A percentile compares a stretch with the other conserved stretches of the same genome.
phyloP scores from a whole-genome alignment of 2,797 vertebrate genomes.

The Takifugu rubripes region DNA sequence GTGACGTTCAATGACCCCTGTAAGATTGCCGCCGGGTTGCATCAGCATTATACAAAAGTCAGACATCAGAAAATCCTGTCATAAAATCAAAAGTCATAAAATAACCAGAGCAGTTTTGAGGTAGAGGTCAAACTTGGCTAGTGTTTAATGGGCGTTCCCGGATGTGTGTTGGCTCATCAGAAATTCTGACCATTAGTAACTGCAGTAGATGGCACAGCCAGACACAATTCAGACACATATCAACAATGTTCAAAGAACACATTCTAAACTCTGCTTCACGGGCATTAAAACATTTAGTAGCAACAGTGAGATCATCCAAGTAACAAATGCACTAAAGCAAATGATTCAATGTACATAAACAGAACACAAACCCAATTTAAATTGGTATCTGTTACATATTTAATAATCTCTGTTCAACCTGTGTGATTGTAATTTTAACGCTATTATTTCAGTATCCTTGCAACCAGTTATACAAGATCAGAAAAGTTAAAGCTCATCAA shows the following conservation, averaged over 20 bases:
- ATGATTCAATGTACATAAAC: constrained; percentile 39
- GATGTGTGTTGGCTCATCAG: constrained; percentile 59
- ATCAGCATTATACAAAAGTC: constrained; percentile 34
- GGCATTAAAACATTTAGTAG: constrained; percentile 49
- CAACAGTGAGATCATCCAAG: constrained; percentile 25
- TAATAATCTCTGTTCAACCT: constrained; percentile 26
- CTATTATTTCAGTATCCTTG: constrained; percentile 39
- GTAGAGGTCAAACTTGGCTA: constrained; percentile 71
- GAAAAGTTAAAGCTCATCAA: constrained; percentile 55
- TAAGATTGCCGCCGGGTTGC: constrained; percentile 38
- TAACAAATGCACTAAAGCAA: constrained; percentile 51
- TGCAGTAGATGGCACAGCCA: constrained; percentile 48
- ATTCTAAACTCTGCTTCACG: constrained; percentile 8
- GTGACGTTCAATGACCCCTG: constrained; percentile 17
- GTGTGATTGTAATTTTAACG: constrained; percentile 38
- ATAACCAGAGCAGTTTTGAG: constrained; percentile 51
- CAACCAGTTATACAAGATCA: constrained; percentile 30
- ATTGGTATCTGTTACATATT: constrained; percentile 29
- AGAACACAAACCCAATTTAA: constrained; percentile 33
- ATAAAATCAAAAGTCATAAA: constrained; percentile 27
- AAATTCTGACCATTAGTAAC: constrained; percentile 52
- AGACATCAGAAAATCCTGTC: neutral
- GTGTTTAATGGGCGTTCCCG: constrained; percentile 78
- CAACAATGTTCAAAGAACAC: constrained; percentile 19
- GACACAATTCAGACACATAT: constrained; percentile 36